phyloP scores from a whole-genome alignment of 1,140 invertebrate species.

The Conus betulinus region DNA sequence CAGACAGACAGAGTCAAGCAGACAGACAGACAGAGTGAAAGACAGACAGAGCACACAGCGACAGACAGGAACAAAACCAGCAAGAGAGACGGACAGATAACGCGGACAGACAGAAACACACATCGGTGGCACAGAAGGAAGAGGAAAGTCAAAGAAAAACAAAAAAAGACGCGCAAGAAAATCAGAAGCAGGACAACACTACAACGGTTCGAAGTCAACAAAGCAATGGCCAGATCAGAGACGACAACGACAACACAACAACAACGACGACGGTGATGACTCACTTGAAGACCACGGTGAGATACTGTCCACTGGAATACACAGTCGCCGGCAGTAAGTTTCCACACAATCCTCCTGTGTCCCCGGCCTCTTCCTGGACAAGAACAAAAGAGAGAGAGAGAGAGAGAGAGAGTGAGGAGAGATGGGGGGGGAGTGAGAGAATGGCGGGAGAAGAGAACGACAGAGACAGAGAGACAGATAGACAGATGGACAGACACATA shows the following conservation, averaged over 20 bases:
- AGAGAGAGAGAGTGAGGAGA: not conserved
- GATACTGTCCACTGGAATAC: constrained; percentile 43
- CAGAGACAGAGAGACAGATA: too few species aligned
- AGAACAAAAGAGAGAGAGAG: not conserved
- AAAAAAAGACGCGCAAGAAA: not conserved
- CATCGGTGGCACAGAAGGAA: not conserved
- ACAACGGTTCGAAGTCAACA: not conserved
- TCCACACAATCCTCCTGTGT: constrained; percentile 41
- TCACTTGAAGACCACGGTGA: constrained; percentile 49
- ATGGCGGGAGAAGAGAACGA: too few species aligned
- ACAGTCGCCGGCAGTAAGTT: constrained; percentile 42
- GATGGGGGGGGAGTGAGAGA: too few species aligned
- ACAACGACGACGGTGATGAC: not conserved
- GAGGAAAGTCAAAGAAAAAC: not conserved
- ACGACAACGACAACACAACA: not conserved
- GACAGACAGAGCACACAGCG: not conserved
- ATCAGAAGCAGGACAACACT: not conserved
- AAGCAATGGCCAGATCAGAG: not conserved
- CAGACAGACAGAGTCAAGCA: not conserved
- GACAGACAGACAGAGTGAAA: constrained; percentile 1
- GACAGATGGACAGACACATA: too few species aligned
- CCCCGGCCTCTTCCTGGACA: constrained; percentile 43
- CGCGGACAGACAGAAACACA: not conserved
- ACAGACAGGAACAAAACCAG: not conserved
- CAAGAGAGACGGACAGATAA: not conserved